These are phyloP conservation scores for Zaprionus tsacasi DNA, from an alignment of 1,140 invertebrate species.

Conservation along the genomic window DNA sequence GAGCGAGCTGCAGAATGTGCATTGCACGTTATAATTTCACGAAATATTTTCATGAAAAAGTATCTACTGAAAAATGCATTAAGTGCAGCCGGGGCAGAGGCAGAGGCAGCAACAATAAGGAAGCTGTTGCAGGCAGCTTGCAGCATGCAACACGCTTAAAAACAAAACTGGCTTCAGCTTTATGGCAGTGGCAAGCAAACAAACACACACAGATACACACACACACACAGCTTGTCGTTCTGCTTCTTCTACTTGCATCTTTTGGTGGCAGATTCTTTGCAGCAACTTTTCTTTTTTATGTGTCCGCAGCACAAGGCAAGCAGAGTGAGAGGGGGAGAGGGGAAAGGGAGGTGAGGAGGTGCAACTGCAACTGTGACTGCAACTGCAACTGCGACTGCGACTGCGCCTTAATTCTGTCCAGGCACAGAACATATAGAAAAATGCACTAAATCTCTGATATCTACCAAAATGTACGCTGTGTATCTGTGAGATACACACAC, in stretches of 20 bases:
- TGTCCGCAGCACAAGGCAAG: conserved; percentile 8
- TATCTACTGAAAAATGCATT: conserved; percentile 80
- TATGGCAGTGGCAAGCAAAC: conserved; percentile 76
- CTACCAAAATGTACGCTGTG: conserved; percentile 71
- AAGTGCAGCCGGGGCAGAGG: conserved; percentile 56
- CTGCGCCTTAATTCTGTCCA: conserved; percentile 78
- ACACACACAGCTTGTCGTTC: neutral
- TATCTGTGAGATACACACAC: conserved; percentile 70
- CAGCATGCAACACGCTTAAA: conserved; percentile 50
- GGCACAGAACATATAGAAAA: conserved; percentile 48
- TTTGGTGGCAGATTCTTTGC: conserved; percentile 52
- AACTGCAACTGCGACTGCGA: conserved; percentile 59
- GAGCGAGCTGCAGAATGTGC: conserved; percentile 20
- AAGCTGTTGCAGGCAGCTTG: conserved; percentile 44
- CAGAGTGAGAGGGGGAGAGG: neutral
- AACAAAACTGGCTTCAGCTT: conserved; percentile 77
- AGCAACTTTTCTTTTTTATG: conserved; percentile 53
- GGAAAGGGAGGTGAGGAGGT: neutral
- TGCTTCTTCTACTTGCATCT: conserved; percentile 33
- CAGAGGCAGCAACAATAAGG: conserved; percentile 40
- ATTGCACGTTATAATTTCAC: conserved; percentile 76
- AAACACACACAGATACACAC: conserved; percentile 41
- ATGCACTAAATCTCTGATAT: conserved; percentile 79
- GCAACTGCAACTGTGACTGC: conserved; percentile 40
- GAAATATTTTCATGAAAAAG: conserved; percentile 78